Evolutionary conservation across 2,888 invertebrate species (phyloP).

Genomic region (Alloscopus bannaensis): DNA sequence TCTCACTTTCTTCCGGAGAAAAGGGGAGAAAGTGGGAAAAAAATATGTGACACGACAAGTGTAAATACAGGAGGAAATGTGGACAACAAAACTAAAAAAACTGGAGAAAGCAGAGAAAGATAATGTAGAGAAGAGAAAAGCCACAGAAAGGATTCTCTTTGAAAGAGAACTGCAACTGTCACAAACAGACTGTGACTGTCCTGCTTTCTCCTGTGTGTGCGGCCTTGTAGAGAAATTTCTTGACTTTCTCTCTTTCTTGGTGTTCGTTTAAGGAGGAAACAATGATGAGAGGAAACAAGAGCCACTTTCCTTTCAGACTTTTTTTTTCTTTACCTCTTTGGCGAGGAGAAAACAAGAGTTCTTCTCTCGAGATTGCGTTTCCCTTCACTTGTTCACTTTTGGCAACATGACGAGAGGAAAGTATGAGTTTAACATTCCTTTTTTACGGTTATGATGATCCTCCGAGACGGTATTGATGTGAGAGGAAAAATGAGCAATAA

Average conservation of each 20-base stretch:
- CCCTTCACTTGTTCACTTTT: too few species aligned
- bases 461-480: too few species aligned
- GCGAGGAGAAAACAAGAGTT: neutral
- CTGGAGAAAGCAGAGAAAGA: neutral
- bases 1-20: neutral
- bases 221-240: conserved; percentile 5
- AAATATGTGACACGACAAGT: conserved; percentile 14
- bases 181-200: conserved; percentile 4
- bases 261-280: neutral
- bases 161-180: conserved; percentile 3
- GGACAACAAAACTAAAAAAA: neutral
- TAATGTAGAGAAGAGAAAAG: neutral
- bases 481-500: too few species aligned
- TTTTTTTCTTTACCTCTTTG: neutral
- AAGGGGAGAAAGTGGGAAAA: neutral
- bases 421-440: too few species aligned
- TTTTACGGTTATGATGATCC: too few species aligned
- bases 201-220: neutral
- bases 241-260: too few species aligned
- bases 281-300: neutral
- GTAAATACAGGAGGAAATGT: neutral
- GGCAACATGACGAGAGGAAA: too few species aligned
- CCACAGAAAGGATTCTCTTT: neutral
- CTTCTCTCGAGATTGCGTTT: too few species aligned
- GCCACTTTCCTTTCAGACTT: neutral